A percentile compares a stretch with the other conserved stretches of the same genome.
Conservation (phyloP, 37 sponge, comb jelly and placozoan genomes). For the Lycopodina hypogea region DNA sequence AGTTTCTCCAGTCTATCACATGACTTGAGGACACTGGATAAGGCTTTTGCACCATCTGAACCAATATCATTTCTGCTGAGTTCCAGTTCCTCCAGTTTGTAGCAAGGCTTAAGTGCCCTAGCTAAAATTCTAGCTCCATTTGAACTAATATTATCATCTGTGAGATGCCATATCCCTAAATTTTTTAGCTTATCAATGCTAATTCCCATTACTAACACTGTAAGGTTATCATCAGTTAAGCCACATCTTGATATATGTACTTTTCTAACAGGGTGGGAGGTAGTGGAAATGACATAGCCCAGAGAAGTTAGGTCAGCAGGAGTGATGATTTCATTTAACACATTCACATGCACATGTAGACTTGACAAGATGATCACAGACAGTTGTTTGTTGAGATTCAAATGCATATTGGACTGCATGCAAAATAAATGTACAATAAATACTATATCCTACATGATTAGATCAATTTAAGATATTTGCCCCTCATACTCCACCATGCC, state of each 20-base stretch:
- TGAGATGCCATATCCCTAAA: too few species aligned
- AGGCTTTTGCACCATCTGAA: neutral
- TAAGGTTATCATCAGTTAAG: too few species aligned
- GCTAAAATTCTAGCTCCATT: neutral
- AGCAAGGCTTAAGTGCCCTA: neutral
- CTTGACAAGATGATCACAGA: neutral
- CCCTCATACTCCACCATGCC: neutral
- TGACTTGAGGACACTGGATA: neutral
- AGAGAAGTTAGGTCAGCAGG: neutral
- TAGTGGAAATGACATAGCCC: too few species aligned
- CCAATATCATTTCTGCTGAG: neutral
- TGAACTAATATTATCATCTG: too few species aligned
- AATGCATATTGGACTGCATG: constrained; percentile 2
- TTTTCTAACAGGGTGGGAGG: too few species aligned
- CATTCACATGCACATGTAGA: neutral
- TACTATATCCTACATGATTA: neutral
- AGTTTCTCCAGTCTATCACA: neutral
- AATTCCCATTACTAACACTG: too few species aligned
- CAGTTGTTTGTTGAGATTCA: neutral
- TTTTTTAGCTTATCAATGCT: too few species aligned
- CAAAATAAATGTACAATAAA: neutral
- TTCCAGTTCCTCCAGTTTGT: neutral
- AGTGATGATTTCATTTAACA: neutral
- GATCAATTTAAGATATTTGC: neutral
- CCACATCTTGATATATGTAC: too few species aligned